phyloP scores from a whole-genome alignment of 2,888 invertebrate species.

The Epistrophella euchroma region DNA sequence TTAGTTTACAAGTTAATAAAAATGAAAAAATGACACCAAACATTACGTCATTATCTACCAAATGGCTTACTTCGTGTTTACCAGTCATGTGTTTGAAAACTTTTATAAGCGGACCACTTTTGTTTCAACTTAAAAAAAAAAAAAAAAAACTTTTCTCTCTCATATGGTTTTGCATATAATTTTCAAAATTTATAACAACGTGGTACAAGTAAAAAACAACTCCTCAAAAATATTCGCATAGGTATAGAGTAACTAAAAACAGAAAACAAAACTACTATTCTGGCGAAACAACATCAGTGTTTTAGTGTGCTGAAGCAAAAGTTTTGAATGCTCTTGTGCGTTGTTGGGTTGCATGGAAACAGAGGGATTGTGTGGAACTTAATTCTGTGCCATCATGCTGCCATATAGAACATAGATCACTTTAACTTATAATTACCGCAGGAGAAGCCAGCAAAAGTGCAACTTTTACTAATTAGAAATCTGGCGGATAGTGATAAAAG shows the following conservation, averaged over 20 bases:
- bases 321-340: constrained; percentile 37
- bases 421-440: constrained; percentile 72
- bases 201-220: not conserved
- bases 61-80: constrained; percentile 16
- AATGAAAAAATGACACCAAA: constrained; percentile 5
- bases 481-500: constrained; percentile 70
- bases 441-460: constrained; percentile 59
- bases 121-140: not conserved
- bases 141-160: constrained; percentile 31
- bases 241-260: not conserved
- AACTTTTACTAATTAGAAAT: constrained; percentile 73
- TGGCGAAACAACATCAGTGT: constrained; percentile 24
- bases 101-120: constrained; percentile 36
- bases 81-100: constrained; percentile 11
- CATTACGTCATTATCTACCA: constrained; percentile 19
- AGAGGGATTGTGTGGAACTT: constrained; percentile 60
- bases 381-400: constrained; percentile 56
- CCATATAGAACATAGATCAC: constrained; percentile 59
- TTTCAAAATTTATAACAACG: constrained; percentile 48
- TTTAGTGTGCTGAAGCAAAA: constrained; percentile 36
- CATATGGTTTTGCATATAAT: constrained; percentile 63
- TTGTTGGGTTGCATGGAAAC: constrained; percentile 40
- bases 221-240: not conserved
- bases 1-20: constrained; percentile 1
- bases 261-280: constrained; percentile 31